phyloP scores from a whole-genome alignment of 2,797 vertebrate genomes.

The Scarus forsteni region DNA sequence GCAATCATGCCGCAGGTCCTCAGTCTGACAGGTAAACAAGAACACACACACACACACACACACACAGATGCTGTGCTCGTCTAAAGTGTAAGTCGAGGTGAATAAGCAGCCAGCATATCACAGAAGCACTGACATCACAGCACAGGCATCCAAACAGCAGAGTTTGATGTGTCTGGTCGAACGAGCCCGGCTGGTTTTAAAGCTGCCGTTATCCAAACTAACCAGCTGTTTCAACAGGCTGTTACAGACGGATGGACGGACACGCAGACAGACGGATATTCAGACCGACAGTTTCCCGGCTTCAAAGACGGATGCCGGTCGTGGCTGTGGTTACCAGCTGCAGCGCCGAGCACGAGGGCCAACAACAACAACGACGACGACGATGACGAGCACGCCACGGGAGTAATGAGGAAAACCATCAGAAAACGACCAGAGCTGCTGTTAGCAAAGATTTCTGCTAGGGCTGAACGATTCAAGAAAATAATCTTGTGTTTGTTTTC shows the following conservation, averaged over 20 bases:
- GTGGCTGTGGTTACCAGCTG: conserved; percentile 7
- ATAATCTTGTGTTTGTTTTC: too few relatives aligned
- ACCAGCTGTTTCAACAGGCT: conserved; percentile 49
- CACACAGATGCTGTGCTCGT: conserved; percentile 38
- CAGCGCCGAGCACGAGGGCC: neutral
- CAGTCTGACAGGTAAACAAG: neutral
- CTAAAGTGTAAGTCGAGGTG: conserved; percentile 47
- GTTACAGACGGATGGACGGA: neutral
- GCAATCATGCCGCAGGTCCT: too few relatives aligned
- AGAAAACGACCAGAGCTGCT: too few relatives aligned
- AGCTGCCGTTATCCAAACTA: conserved; percentile 27
- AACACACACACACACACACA: neutral
- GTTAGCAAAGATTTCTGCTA: too few relatives aligned
- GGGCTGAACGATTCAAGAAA: too few relatives aligned
- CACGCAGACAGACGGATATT: conserved; percentile 3
- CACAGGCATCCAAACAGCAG: conserved; percentile 33
- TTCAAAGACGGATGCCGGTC: conserved; percentile 1
- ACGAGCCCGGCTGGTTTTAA: conserved; percentile 27
- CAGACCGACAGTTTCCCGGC: neutral
- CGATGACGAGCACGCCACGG: neutral
- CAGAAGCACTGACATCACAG: conserved; percentile 57
- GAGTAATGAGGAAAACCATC: too few relatives aligned
- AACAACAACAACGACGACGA: neutral
- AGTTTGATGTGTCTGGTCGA: neutral
- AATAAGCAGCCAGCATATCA: conserved; percentile 42